Conservation (phyloP, 92 coral and sea anemone genomes). For the Micromussa lordhowensis region DNA sequence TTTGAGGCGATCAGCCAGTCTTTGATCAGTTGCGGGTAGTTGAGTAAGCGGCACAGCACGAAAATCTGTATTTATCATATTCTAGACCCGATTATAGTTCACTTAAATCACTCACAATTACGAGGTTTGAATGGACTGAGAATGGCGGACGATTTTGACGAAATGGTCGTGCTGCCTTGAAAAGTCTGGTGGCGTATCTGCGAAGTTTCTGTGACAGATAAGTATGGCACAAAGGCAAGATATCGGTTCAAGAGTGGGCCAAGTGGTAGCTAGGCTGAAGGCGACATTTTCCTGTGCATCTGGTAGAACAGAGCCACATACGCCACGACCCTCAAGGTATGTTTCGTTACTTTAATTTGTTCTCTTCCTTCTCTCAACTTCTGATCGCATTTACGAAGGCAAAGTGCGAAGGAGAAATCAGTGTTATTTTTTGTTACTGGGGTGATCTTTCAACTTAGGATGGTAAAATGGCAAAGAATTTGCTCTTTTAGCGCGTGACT, state of each 20-base stretch:
- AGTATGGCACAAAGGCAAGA: neutral
- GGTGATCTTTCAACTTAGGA: neutral
- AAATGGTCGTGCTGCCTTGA: neutral
- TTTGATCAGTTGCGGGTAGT: neutral
- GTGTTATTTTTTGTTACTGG: neutral
- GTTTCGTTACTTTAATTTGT: neutral
- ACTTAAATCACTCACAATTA: neutral
- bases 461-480: neutral
- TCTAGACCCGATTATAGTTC: neutral
- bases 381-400: neutral
- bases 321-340: slow-evolving; percentile 3
- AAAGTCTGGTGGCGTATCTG: slow-evolving; percentile 1
- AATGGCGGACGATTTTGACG: neutral
- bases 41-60: neutral
- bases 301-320: neutral
- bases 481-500: neutral
- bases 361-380: neutral
- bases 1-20: neutral
- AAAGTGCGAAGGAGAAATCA: neutral
- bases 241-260: slow-evolving; percentile 45
- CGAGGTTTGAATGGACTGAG: neutral
- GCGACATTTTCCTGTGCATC: slow-evolving; percentile 38
- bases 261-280: slow-evolving; percentile 36
- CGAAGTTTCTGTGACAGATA: slow-evolving; percentile 6
- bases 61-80: neutral